Evolutionary conservation across 2,113 vertebrate genomes (phyloP).

Genomic region (Anhinga anhinga): DNA sequence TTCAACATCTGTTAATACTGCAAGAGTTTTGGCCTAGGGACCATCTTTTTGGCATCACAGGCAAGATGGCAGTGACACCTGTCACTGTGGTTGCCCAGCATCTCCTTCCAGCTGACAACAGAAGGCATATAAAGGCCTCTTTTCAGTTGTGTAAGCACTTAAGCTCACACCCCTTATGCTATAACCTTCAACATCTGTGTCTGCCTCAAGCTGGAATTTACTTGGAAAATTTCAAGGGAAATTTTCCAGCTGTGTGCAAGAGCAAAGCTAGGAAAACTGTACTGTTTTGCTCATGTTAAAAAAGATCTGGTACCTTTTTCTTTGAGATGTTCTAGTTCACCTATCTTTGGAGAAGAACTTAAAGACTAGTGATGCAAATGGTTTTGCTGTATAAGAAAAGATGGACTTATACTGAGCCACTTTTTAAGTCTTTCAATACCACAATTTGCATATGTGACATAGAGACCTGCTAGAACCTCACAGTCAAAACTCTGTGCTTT

Average conservation of each 20-base stretch:
- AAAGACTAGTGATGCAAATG: background rate
- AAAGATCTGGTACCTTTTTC: background rate
- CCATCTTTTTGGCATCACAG: background rate
- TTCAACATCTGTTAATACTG: background rate
- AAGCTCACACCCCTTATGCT: background rate
- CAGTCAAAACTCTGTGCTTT: background rate
- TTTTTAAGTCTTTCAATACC: background rate
- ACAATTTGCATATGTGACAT: fast-evolving
- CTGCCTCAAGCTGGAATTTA: background rate
- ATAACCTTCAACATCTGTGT: background rate
- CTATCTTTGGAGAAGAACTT: background rate
- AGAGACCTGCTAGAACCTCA: background rate
- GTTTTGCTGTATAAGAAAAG: background rate
- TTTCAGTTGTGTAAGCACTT: background rate
- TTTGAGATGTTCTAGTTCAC: background rate
- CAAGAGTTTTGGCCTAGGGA: background rate
- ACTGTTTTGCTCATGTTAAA: background rate
- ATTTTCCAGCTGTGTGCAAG: background rate
- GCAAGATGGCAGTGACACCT: background rate
- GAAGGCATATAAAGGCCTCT: background rate
- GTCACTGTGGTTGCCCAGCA: background rate
- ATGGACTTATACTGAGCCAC: background rate
- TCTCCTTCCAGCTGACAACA: background rate
- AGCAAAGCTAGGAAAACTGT: background rate
- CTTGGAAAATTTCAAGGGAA: background rate